Evolutionary conservation across 1,140 invertebrate genomes (phyloP).

Genomic region (Elysia chlorotica): DNA sequence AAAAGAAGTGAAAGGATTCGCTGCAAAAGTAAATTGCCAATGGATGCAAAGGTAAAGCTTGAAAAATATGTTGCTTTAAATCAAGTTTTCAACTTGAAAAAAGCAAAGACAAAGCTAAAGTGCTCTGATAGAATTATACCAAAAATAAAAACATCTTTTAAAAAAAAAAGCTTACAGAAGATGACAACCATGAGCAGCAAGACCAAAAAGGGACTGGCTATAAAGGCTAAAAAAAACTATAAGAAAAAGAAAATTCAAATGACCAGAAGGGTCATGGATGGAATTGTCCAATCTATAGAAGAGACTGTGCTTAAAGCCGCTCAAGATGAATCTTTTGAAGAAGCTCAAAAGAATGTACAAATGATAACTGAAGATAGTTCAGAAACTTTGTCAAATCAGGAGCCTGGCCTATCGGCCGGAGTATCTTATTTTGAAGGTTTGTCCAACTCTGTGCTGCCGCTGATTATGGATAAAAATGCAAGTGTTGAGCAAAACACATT

Average conservation of each 20-base stretch:
- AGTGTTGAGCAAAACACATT: not conserved
- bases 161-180: not conserved
- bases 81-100: not conserved
- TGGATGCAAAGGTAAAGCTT: constrained; percentile 11
- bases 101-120: not conserved
- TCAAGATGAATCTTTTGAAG: not conserved
- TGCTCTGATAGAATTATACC: no score
- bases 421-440: not conserved
- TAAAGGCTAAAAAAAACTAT: not conserved
- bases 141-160: no score
- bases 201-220: not conserved
- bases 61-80: not conserved
- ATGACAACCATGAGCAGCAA: not conserved
- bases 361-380: not conserved
- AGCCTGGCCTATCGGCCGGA: not conserved
- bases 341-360: not conserved
- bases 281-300: constrained; percentile 16
- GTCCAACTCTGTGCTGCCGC: not conserved
- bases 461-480: not conserved
- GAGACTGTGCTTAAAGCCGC: constrained; percentile 1
- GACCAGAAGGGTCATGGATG: constrained; percentile 13
- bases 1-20: constrained; percentile 12
- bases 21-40: constrained; percentile 1
- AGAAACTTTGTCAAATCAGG: not conserved
- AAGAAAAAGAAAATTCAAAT: not conserved